These are phyloP conservation scores for Drosophila testacea DNA, from an alignment of 2,888 invertebrate genomes.

Conservation along the genomic window DNA sequence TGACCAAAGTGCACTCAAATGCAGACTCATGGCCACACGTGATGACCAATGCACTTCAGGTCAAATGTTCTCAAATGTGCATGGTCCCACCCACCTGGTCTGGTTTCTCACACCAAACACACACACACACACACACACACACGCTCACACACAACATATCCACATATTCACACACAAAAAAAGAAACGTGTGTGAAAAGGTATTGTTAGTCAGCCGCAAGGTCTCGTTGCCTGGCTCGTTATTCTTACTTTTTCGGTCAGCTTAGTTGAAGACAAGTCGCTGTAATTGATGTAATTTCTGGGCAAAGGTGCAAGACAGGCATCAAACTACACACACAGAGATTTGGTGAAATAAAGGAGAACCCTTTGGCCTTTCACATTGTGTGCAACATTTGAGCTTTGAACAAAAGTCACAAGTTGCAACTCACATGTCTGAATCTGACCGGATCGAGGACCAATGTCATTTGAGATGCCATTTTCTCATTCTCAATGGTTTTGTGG, in stretches of 20 bases:
- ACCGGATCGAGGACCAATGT: conserved; percentile 21
- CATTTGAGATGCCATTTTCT: conserved; percentile 34
- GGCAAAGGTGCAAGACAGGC: conserved; percentile 67
- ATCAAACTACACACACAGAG: conserved; percentile 64
- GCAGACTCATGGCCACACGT: conserved; percentile 81
- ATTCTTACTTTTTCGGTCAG: conserved; percentile 77
- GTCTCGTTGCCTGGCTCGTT: conserved; percentile 63
- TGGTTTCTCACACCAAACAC: conserved; percentile 8
- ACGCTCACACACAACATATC: conserved; percentile 1
- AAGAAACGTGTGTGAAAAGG: conserved; percentile 36
- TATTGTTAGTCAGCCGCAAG: conserved; percentile 62
- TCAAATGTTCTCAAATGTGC: conserved; percentile 68
- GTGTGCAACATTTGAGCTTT: conserved; percentile 46
- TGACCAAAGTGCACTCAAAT: conserved; percentile 81
- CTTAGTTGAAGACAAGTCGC: conserved; percentile 72
- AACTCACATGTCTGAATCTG: conserved; percentile 42
- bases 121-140: not conserved
- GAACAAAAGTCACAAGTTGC: conserved; percentile 40
- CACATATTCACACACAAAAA: conserved; percentile 12
- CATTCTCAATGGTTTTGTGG: conserved; percentile 11
- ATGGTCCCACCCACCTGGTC: conserved; percentile 29
- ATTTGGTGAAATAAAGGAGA: conserved; percentile 13
- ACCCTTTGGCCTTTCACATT: conserved; percentile 32
- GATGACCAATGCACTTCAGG: conserved; percentile 81
- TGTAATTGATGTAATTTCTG: conserved; percentile 78